phyloP scores from a whole-genome alignment of 2,113 vertebrate genomes.

The Sporophila hypoxantha region DNA sequence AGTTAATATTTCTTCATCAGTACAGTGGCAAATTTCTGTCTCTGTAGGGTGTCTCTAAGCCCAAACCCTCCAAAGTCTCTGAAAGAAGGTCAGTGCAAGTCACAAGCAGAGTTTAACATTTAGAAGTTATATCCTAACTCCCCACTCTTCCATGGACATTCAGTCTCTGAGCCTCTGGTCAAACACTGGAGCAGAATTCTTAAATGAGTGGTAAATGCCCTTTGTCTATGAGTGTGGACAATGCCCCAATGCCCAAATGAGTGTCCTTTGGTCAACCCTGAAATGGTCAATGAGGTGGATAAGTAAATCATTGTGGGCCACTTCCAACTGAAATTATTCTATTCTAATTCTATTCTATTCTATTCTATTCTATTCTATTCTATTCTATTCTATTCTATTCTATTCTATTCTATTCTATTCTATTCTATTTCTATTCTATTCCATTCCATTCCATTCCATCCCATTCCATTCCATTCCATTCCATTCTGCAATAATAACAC shows the following conservation, averaged over 20 bases:
- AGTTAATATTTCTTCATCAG: not conserved
- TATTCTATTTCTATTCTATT: not conserved
- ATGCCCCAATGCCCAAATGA: not conserved
- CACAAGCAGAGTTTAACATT: not conserved
- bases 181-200: not conserved
- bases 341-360: not conserved
- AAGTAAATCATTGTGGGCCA: fast-evolving
- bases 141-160: not conserved
- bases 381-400: not conserved
- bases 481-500: not conserved
- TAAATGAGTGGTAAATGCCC: fast-evolving
- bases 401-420: not conserved
- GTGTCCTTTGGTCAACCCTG: not conserved
- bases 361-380: no score
- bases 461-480: not conserved
- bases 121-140: not conserved
- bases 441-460: not conserved
- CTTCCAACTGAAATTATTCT: not conserved
- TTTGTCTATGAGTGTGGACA: not conserved
- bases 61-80: not conserved
- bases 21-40: not conserved
- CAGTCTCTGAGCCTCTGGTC: not conserved
- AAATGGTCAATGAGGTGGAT: not conserved
- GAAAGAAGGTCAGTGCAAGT: not conserved
- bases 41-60: not conserved